Evolutionary conservation across 2,113 vertebrate species (phyloP), one percentile per base, ranked within the genome.

Genomic region (Vidua macroura): DNA sequence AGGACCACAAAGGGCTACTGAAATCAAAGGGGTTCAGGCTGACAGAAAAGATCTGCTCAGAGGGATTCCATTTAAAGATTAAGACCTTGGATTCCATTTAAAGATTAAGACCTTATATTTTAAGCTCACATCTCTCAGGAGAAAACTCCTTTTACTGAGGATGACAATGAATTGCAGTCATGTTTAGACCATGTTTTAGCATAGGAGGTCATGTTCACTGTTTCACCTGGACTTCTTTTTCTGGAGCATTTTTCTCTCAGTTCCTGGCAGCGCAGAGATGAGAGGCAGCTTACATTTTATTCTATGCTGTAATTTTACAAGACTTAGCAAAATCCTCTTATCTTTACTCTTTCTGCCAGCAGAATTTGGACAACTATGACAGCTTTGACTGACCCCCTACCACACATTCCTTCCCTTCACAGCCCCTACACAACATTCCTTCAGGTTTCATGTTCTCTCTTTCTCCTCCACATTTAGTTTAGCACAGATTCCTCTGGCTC

Each of bases 91-190:
- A 81, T 72, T 48, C 1, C 0, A 93, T 92, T 59, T 80, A 79
- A 86, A 90, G 79, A 66, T 75, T 81, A 93, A 88, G 79, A 91
- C 56, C 44, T 64, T 68, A 21, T 60, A 30, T 90, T 94, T 88
- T 81, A 81, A 63, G 15, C 18, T 81, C 48, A 81, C 31, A 49
- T 27, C 6, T 69, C 79, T 74, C 44, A 13, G 46, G 52, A 90
- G 41, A 78, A 86, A 77, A 60, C 13, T 75, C 21, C 15, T 75
- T 83, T 76, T 75, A 25, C 53, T 48, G 30, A 75, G 60, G 28
- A 72, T 23, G 18, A 0, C 48, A 66, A 75, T 46, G 53, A 51
- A n/a, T 73, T 74, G 39, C 6, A 15, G 15, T 21, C 7, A 1
- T 56, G 39, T 62, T 66, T 59, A 85, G 82, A 74, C 33, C 15